Evolutionary conservation across 2,888 invertebrate species (phyloP).

Genomic region (Rugalucina vietnamica): DNA sequence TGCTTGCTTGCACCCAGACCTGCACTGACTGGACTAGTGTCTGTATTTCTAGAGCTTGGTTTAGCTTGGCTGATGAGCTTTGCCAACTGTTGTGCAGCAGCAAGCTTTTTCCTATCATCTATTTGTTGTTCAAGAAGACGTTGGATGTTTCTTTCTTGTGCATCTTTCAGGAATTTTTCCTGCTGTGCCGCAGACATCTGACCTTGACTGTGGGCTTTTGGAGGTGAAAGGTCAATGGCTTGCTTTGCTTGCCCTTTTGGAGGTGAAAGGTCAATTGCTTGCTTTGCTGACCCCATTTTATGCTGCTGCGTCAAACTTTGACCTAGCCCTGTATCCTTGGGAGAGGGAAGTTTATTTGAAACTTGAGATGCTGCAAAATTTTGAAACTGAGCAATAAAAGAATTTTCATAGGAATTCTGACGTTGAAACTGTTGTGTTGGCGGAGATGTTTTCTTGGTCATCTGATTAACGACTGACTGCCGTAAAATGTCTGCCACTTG

Average conservation of each 20-base stretch:
- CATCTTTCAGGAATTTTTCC: not conserved
- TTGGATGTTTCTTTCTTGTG: not conserved
- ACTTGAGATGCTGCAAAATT: constrained; percentile 55
- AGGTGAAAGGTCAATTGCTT: not conserved
- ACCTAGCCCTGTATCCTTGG: constrained; percentile 10
- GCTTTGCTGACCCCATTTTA: not conserved
- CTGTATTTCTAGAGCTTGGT: not conserved
- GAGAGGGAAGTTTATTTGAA: not conserved
- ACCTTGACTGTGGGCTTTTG: not conserved
- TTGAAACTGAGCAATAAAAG: constrained; percentile 67
- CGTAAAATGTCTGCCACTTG: constrained; percentile 66
- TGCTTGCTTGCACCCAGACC: not conserved
- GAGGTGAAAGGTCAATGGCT: not conserved
- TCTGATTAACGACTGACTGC: constrained; percentile 50
- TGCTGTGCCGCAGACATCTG: not conserved
- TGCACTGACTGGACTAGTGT: not conserved
- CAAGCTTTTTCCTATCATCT: constrained; percentile 17
- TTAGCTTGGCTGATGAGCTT: not conserved
- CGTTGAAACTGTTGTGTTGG: constrained; percentile 30
- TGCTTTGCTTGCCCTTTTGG: not conserved
- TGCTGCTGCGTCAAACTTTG: not conserved
- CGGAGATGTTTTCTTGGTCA: constrained; percentile 7
- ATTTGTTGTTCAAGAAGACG: constrained; percentile 11
- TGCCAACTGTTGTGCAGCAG: constrained; percentile 15
- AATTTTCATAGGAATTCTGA: constrained; percentile 44